Evolutionary conservation across 2,797 vertebrate species (phyloP).

Genomic region (Spinus pinus): DNA sequence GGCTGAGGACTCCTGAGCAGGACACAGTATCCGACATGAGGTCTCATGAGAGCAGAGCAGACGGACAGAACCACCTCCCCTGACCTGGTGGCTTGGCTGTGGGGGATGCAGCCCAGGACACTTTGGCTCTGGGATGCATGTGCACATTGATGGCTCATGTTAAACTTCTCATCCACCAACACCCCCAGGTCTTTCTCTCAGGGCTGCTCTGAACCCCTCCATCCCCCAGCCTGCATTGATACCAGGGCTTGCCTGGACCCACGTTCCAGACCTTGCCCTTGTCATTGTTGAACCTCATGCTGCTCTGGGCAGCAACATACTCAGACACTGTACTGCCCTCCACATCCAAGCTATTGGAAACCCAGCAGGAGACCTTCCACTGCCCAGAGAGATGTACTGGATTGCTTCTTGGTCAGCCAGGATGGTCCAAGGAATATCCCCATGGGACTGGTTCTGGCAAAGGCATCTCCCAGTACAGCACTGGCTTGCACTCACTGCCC

Average conservation of each 20-base stretch:
- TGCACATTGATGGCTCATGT: rapidly evolving
- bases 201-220: background rate
- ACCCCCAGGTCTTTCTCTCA: background rate
- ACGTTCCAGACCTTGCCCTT: background rate
- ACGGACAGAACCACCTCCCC: background rate
- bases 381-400: background rate
- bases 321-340: background rate
- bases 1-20: background rate
- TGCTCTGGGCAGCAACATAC: background rate
- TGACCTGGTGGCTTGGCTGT: background rate
- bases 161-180: background rate
- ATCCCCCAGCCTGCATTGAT: rapidly evolving
- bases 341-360: rapidly evolving
- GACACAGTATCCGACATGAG: background rate
- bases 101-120: background rate
- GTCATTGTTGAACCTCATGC: background rate
- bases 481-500: background rate
- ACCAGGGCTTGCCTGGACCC: background rate
- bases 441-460: rapidly evolving
- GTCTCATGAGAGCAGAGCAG: background rate
- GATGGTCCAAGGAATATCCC: rapidly evolving
- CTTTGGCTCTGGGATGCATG: rapidly evolving
- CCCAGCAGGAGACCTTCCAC: background rate
- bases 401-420: background rate
- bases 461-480: background rate